Evolutionary conservation across 1,140 invertebrate species (phyloP), one percentile per base, ranked within the genome.

Genomic region (Ladona fulva): DNA sequence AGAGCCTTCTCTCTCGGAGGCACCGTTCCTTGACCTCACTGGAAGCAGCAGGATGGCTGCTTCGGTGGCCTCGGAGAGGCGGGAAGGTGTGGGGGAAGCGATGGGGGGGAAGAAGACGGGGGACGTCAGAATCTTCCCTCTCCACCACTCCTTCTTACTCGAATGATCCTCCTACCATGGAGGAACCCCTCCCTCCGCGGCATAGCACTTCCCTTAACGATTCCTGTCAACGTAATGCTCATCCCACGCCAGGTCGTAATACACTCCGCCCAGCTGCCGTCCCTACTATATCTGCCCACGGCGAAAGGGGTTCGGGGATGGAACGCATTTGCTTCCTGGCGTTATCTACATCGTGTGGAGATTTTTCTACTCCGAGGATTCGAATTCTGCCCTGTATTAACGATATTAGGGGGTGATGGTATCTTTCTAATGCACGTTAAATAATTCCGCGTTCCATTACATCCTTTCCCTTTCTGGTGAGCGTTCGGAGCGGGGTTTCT

Each of bases 191-290:
- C n/a, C 52, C 52, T 52, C 44, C 44, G 10, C 44, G 10, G 44
- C 44, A 52, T 52, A 52, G 44, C 44, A 22, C 52, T 66, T 66
- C 52, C 52, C 52, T 66, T 66, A 66, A 66, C 52, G 52, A 66
- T 22, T 66, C 3, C 52, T 66, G 52, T 66, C 52, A 66, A 6
- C 52, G 52, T 66, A 66, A 66, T 66, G 52, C 52, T 19, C 44
- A 52, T 52, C 44, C 52, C 52, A 66, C 52, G n/a, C 52, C n/a
- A 66, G 44, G 16, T 66, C 14, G 52, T 22, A 19, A 22, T 22
- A 5, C 52, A 19, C 52, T 66, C 52, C 44, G 44, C 44, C 44
- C 44, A 12, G 14, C 52, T 22, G 16, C 52, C 52, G 52, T 66
- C 19, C 44, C 44, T 52, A 52, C 44, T 52, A 16, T 12, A 16